Percentiles rank a stretch among this genome's conserved stretches.
Conservation (phyloP, 2,888 invertebrate species). For the Trichogramma evanescens region DNA sequence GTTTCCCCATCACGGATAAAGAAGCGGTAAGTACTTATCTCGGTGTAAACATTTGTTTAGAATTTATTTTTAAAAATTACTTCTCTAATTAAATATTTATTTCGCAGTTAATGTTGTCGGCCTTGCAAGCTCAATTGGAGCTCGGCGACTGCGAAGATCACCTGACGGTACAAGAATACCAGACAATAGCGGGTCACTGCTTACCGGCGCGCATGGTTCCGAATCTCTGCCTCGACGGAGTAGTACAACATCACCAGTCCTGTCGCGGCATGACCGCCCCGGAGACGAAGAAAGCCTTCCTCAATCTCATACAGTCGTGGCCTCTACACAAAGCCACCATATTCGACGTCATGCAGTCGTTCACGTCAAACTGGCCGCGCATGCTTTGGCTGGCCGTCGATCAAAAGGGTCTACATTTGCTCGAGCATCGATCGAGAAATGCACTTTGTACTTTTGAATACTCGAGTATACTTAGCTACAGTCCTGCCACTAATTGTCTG, state of each 20-base stretch:
- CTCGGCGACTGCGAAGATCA: conserved; percentile 73
- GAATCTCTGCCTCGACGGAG: conserved; percentile 71
- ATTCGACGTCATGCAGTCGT: conserved; percentile 94
- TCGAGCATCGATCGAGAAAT: conserved; percentile 81
- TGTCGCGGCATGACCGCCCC: conserved; percentile 78
- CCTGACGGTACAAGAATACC: conserved; percentile 54
- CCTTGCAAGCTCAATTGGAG: conserved; percentile 88
- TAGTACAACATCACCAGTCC: conserved; percentile 85
- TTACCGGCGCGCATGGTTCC: conserved; percentile 77
- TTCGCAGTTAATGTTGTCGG: conserved; percentile 80
- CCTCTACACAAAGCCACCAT: conserved; percentile 87
- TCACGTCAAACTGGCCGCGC: conserved; percentile 92
- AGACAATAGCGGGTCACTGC: conserved; percentile 69
- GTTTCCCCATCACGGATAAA: conserved; percentile 87
- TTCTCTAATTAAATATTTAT: background rate
- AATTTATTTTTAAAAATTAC: conserved; percentile 2
- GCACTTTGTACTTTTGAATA: conserved; percentile 89
- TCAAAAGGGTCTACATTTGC: conserved; percentile 81
- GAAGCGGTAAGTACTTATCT: conserved; percentile 71
- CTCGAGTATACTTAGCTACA: conserved; percentile 80
- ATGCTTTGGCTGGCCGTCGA: conserved; percentile 89
- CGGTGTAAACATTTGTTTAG: background rate
- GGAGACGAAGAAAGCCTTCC: conserved; percentile 85
- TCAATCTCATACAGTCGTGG: conserved; percentile 90
- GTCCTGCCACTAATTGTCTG: conserved; percentile 83